Base-by-base conservation (phyloP, 2,113 vertebrate genomes). In the Numenius arquata region DNA sequence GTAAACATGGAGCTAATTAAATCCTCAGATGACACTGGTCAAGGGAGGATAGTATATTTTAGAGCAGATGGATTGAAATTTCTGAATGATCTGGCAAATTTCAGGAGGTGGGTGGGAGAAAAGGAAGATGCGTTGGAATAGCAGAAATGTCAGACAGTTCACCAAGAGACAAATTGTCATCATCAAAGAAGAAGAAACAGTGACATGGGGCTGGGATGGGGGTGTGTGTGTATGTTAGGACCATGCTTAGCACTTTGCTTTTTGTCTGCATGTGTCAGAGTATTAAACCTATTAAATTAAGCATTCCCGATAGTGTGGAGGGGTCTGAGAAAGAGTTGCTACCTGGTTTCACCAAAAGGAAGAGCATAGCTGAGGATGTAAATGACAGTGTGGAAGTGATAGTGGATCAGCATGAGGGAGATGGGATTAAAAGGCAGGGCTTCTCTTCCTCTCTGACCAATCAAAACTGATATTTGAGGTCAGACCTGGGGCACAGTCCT, bases 1-100 rank as follows among this genome's bases (percentile, higher is more conserved):
- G 36, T 90, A 92, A 96, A 90, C 70, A 92, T 15, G 38, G 72
- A 87, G 77, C 77, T 94, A 87, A 96, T 96, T 71, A 93, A 94
- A 75, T 87, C 15, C 19, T 92, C 27, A 4, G 15, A 71, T 84
- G 81, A 50, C 94, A 59, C 8, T 89, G 79, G 58, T 40, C 58
- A 15, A 41, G 68, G 22, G 36, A 92, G 65, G 56, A 41, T 81
- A 68, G 36, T 90, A 23, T 81, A 67, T 67, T 71, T 86, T 75
- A 87, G 52, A 81, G 56, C 47, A 85, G 47, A 68, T 92, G 61
- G 73, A 81, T 26, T 89, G 34, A 86, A 90, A 84, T 84, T 88
- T 83, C 47, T 92, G 56, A 81, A 59, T 95, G 68, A 87, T 95
- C 21, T 71, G 47, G n/a, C 32, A 84, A 56, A 73, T 74, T 93